phyloP scores from a whole-genome alignment of 2,113 vertebrate genomes.

The Dermatemys mawii region DNA sequence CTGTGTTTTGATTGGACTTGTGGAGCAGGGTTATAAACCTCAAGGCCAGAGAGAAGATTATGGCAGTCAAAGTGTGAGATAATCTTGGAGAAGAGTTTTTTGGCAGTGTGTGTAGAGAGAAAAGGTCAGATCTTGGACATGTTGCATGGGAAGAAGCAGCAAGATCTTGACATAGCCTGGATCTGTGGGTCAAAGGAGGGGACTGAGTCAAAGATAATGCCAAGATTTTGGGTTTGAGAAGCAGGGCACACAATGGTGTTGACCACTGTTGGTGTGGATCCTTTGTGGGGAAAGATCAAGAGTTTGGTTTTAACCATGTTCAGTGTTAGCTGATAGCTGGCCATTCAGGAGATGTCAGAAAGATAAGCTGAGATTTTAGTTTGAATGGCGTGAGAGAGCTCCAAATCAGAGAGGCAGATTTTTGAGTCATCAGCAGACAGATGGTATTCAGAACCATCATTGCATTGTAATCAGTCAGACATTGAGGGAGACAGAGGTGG shows the following conservation, averaged over 20 bases:
- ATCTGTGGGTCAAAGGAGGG: background rate
- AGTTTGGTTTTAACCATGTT: background rate
- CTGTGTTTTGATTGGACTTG: background rate
- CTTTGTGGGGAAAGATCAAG: background rate
- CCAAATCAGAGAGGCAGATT: background rate
- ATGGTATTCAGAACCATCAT: background rate
- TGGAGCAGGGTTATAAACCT: background rate
- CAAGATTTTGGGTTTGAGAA: background rate
- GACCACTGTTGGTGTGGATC: background rate
- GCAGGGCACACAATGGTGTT: background rate
- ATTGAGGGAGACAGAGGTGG: background rate
- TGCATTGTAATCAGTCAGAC: background rate
- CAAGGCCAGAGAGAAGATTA: background rate
- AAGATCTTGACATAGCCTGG: background rate
- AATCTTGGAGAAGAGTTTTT: background rate
- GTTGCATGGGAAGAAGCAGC: background rate
- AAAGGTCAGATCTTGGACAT: fast-evolving
- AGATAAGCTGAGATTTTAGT: background rate
- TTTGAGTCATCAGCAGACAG: background rate
- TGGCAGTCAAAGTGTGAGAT: background rate
- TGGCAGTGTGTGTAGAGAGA: background rate
- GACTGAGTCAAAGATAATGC: background rate
- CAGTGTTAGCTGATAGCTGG: background rate
- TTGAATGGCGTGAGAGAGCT: background rate
- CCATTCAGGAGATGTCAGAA: background rate